Percentiles rank a stretch among this genome's conserved stretches.
Conservation (phyloP, 1,140 invertebrate species). For the Pseudoatta argentina region DNA sequence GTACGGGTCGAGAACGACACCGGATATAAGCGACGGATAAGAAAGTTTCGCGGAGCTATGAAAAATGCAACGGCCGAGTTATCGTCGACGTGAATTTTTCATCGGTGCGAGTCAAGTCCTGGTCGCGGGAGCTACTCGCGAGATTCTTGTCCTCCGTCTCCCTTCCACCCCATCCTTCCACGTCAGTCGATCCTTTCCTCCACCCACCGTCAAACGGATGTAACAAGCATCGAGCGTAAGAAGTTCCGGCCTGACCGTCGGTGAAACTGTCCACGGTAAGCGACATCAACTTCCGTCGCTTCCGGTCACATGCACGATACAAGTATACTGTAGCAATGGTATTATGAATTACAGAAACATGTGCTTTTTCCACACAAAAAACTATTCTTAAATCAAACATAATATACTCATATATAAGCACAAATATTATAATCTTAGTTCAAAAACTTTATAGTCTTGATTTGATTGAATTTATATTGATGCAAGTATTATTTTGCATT, state of each 20-base stretch:
- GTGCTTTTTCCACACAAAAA: too few species aligned
- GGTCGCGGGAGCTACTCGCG: constrained; percentile 59
- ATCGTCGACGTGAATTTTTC: constrained; percentile 85
- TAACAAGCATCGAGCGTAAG: constrained; percentile 58
- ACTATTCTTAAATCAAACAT: too few species aligned
- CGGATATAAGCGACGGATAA: constrained; percentile 84
- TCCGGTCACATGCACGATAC: constrained; percentile 43
- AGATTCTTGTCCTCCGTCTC: constrained; percentile 29
- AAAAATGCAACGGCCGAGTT: constrained; percentile 85
- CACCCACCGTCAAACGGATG: constrained; percentile 30
- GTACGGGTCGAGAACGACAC: constrained; percentile 81
- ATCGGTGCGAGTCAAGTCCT: constrained; percentile 76
- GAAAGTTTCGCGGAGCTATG: constrained; percentile 83
- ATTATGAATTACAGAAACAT: constrained; percentile 3
- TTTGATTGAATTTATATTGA: too few species aligned
- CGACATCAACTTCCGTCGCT: constrained; percentile 34
- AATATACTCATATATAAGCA: too few species aligned
- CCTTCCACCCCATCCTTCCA: not conserved
- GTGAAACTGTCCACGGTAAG: constrained; percentile 12
- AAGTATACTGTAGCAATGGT: not conserved
- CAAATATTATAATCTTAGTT: too few species aligned
- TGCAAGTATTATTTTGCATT: too few species aligned
- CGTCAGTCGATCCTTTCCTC: constrained; percentile 10
- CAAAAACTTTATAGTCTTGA: too few species aligned
- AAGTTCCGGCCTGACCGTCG: constrained; percentile 50